These are phyloP conservation scores for Peromyscus attwateri DNA, from an alignment of 2,797 vertebrate genomes.

Conservation along the genomic window DNA sequence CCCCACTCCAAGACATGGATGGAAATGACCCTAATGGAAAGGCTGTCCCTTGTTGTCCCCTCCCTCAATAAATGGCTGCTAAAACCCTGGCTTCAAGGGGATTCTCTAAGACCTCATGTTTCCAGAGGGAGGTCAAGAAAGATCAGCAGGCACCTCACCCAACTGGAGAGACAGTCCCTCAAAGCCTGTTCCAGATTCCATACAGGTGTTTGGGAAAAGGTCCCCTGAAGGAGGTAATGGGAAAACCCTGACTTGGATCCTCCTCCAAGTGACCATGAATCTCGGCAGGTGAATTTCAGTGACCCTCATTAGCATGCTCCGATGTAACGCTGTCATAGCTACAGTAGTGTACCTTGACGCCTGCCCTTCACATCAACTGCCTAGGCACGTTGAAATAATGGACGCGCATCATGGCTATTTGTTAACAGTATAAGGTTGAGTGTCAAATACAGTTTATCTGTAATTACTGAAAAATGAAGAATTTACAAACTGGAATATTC, in stretches of 20 bases:
- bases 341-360: fast-evolving
- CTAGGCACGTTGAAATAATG: fast-evolving
- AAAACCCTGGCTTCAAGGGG: neutral
- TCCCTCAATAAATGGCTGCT: neutral
- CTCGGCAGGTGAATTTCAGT: fast-evolving
- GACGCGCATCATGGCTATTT: neutral
- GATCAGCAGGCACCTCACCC: neutral
- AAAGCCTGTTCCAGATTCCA: neutral
- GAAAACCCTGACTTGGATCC: neutral
- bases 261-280: neutral
- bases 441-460: neutral
- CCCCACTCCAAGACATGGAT: neutral
- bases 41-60: fast-evolving
- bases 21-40: fast-evolving
- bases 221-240: fast-evolving
- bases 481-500: neutral
- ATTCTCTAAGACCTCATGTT: neutral
- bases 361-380: too few species aligned
- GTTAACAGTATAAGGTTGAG: neutral
- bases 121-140: fast-evolving
- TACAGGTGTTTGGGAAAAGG: neutral
- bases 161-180: neutral
- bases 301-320: fast-evolving
- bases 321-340: fast-evolving
- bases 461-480: neutral